These are phyloP conservation scores for Tetramorium bicarinatum DNA, from an alignment of 2,888 invertebrate genomes.

Conservation along the genomic window DNA sequence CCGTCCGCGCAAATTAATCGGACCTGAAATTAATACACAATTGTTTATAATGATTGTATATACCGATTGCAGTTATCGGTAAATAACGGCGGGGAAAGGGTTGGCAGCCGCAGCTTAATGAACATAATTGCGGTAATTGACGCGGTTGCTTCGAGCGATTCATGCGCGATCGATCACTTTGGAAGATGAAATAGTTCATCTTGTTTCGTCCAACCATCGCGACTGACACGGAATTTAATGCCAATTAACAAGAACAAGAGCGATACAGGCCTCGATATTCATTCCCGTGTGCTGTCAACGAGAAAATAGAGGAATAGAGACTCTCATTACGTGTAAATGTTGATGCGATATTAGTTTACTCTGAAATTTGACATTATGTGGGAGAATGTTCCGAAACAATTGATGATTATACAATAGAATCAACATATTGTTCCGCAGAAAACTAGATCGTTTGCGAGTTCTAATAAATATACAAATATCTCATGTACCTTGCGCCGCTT, in stretches of 20 bases:
- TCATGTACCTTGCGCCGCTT: conserved; percentile 94
- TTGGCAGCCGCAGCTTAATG: neutral
- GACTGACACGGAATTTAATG: conserved; percentile 6
- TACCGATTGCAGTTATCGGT: neutral
- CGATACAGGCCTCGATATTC: conserved; percentile 8
- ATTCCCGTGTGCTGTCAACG: neutral
- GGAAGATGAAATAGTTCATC: conserved; percentile 6
- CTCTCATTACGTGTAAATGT: conserved; percentile 19
- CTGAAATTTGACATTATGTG: neutral
- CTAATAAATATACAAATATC: conserved; percentile 18
- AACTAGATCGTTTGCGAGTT: conserved; percentile 10
- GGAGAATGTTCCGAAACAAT: conserved; percentile 5
- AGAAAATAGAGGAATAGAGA: neutral
- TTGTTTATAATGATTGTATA: conserved; percentile 37
- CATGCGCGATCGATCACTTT: conserved; percentile 20
- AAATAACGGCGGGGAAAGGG: neutral
- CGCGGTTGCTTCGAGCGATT: conserved; percentile 3
- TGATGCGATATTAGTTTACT: conserved; percentile 34
- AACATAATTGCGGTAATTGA: conserved; percentile 47
- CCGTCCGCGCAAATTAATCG: conserved; percentile 97
- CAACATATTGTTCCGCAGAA: neutral
- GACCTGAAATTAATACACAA: conserved; percentile 87
- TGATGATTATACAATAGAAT: conserved; percentile 43
- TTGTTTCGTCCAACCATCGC: neutral
- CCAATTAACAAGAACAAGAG: conserved; percentile 39